These are phyloP conservation scores for Etia nguti DNA, from an alignment of 2,113 vertebrate genomes.

Conservation along the genomic window DNA sequence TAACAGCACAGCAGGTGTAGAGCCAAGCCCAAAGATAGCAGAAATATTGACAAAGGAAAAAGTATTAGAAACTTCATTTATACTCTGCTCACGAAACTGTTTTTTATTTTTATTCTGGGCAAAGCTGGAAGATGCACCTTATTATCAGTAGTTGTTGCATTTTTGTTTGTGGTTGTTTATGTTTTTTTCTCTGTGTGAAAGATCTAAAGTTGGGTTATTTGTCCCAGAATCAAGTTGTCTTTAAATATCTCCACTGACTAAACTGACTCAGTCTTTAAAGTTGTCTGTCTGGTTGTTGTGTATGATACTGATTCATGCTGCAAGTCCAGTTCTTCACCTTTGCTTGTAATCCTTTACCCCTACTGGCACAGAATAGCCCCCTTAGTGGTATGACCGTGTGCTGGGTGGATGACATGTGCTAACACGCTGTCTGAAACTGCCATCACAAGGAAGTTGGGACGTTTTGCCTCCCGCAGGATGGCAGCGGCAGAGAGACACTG, in stretches of 20 bases:
- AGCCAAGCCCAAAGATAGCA: slow-evolving; percentile 37
- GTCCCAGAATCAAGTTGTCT: slow-evolving; percentile 4
- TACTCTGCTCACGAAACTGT: slow-evolving; percentile 30
- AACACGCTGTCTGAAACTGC: slow-evolving; percentile 55
- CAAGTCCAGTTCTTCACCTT: slow-evolving; percentile 30
- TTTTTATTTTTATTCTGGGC: slow-evolving; percentile 33
- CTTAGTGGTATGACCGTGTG: slow-evolving; percentile 15
- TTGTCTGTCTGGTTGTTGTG: background rate
- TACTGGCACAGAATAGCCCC: slow-evolving; percentile 17
- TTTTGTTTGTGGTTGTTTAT: slow-evolving; percentile 18
- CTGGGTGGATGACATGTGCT: slow-evolving; percentile 41
- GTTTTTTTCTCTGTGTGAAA: slow-evolving; percentile 4
- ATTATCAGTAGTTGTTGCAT: slow-evolving; percentile 40
- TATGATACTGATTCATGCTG: background rate
- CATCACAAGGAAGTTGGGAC: slow-evolving; percentile 44
- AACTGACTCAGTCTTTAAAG: slow-evolving; percentile 7
- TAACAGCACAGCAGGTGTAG: slow-evolving; percentile 67
- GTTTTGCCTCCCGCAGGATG: slow-evolving; percentile 38
- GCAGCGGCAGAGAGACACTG: slow-evolving; percentile 22
- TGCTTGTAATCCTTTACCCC: slow-evolving; percentile 34
- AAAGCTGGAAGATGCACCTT: slow-evolving; percentile 24
- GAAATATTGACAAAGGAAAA: slow-evolving; percentile 39
- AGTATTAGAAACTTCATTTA: slow-evolving; percentile 48
- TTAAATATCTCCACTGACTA: slow-evolving; percentile 16
- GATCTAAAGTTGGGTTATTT: slow-evolving; percentile 1